phyloP scores from a whole-genome alignment of 2,888 invertebrate genomes.

The Ochropacha duplaris region DNA sequence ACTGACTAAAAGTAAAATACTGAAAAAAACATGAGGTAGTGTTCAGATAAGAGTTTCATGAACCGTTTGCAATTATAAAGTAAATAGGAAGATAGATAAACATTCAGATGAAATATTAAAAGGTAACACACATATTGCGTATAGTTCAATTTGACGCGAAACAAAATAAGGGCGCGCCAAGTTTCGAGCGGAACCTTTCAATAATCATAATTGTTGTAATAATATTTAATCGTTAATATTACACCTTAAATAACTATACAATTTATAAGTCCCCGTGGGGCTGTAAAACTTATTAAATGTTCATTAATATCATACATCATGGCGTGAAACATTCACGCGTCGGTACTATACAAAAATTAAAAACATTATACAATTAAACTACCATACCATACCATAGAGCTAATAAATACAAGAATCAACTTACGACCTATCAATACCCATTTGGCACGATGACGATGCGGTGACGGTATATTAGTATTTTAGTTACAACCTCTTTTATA shows the following conservation, averaged over 20 bases:
- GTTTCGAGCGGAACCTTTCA: constrained; percentile 5
- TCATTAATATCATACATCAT: constrained; percentile 72
- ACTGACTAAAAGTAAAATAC: constrained; percentile 14
- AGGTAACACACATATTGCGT: constrained; percentile 7
- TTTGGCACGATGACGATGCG: constrained; percentile 60
- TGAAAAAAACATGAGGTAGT: constrained; percentile 28
- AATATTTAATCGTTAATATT: constrained; percentile 62
- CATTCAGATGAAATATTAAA: constrained; percentile 15
- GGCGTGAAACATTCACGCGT: constrained; percentile 56
- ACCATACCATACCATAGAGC: constrained; percentile 76
- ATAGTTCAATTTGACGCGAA: constrained; percentile 9
- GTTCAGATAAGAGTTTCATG: constrained; percentile 27
- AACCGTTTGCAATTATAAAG: constrained; percentile 27
- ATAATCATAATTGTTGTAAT: constrained; percentile 40
- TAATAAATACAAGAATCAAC: constrained; percentile 79
- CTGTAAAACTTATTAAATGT: constrained; percentile 65
- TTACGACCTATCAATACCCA: constrained; percentile 72
- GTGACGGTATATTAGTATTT: constrained; percentile 69
- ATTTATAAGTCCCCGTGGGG: constrained; percentile 57
- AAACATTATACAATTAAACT: constrained; percentile 79
- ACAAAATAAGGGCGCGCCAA: constrained; percentile 9
- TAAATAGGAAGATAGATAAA: constrained; percentile 23
- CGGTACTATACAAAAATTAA: constrained; percentile 82
- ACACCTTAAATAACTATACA: constrained; percentile 77
- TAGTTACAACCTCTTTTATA: constrained; percentile 79